Evolutionary conservation across 2,888 invertebrate species (phyloP), one percentile per base, ranked within the genome.

Genomic region (Eueremaeus valkanovi): DNA sequence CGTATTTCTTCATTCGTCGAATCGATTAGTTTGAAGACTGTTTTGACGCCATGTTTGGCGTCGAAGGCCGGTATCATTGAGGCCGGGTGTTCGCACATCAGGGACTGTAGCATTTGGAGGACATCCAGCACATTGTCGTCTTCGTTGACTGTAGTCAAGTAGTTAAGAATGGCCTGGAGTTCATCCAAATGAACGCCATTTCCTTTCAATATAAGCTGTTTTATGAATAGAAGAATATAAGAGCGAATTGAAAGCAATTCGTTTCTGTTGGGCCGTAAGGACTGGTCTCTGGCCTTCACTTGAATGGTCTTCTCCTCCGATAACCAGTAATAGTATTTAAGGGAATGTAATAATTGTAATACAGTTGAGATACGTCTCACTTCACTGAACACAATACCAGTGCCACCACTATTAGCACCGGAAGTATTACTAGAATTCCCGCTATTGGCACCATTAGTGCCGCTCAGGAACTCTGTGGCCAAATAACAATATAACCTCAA

Each of bases 271-370:
- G 97, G 97, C 79, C 97, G 88, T 21, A 93, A 94, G 78, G 95
- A 42, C 16, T 8, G n/a, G 5, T 77, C 74, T 31, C 33, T 42
- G 33, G 74, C 77, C 27, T 68, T 74, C 24, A 75, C 73, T 40
- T 45, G 40, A 33, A 73, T 55, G 13, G 66, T 45, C 24, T 76
- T 76, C 27, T 77, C 77, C 27, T 74, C 74, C 13, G n/a, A 91
- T 66, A 99, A 93, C 98, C 98, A 99, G 84, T 99, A 99, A 86
- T 98, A 99, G 85, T 95, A 97, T 86, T 99, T 99, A 78, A 99
- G 88, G 3, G 99, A 96, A 84, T 99, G 98, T 80, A 99, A 94
- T 33, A 97, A 96, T 86, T 99, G 98, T 70, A 99, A 87, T 0
- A 97, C 96, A 0, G 98, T 98, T 81, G 95, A 95, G 78, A 99